phyloP scores from a whole-genome alignment of 2,113 vertebrate genomes.

The Lutjanus erythropterus region DNA sequence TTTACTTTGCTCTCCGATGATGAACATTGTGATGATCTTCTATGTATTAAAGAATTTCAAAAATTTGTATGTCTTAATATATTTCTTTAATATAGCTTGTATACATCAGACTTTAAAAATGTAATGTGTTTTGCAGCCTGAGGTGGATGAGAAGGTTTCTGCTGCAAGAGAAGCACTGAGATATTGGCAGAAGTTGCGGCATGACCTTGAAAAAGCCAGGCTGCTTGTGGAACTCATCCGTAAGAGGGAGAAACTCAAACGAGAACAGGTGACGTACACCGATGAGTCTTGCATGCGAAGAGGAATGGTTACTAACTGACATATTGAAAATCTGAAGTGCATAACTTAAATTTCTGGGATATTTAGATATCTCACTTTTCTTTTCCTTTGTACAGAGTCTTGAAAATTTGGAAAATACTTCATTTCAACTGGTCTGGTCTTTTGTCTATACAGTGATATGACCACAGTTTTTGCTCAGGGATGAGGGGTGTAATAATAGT shows the following conservation, averaged over 20 bases:
- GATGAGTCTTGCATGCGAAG: background rate
- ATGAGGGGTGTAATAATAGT: too few relatives aligned
- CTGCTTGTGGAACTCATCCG: constrained; percentile 97
- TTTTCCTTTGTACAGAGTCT: too few relatives aligned
- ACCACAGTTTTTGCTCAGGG: too few relatives aligned
- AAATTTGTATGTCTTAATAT: too few relatives aligned
- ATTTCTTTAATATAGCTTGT: background rate
- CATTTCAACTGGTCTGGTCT: too few relatives aligned
- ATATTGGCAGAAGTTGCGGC: constrained; percentile 98
- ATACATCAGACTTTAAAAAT: background rate
- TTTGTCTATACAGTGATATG: too few relatives aligned
- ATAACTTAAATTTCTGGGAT: too few relatives aligned
- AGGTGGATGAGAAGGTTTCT: constrained; percentile 94
- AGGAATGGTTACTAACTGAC: background rate
- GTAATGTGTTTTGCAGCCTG: constrained; percentile 85
- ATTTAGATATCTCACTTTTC: too few relatives aligned
- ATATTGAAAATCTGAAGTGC: background rate
- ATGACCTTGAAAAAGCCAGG: constrained; percentile 94
- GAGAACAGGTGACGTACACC: constrained; percentile 90
- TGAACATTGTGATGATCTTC: too few relatives aligned
- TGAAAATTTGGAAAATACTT: too few relatives aligned
- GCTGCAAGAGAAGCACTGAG: constrained; percentile 95
- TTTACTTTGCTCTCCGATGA: background rate
- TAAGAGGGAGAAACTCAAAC: constrained; percentile 97
- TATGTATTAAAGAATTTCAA: too few relatives aligned